A percentile compares a stretch with the other conserved stretches of the same genome.
Conservation (phyloP, 2,797 vertebrate species). For the Hapalemur alaotrensis region DNA sequence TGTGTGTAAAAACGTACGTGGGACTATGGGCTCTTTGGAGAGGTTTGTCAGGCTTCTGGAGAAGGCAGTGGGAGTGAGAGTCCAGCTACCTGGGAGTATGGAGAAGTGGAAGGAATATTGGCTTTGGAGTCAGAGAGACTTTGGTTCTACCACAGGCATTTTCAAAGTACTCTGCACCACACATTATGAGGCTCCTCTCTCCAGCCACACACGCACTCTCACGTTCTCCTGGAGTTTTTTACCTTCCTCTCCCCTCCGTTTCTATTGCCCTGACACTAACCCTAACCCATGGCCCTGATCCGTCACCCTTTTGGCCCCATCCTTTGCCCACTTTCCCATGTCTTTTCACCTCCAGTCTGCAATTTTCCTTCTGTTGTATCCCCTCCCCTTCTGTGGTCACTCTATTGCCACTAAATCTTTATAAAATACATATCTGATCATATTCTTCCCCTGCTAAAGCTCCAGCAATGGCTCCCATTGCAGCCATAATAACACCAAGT, state of each 20-base stretch:
- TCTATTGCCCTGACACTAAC: background rate
- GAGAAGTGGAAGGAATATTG: background rate
- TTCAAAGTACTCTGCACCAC: background rate
- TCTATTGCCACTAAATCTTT: background rate
- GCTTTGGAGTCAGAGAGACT: background rate
- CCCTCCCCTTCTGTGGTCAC: background rate
- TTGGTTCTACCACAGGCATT: background rate
- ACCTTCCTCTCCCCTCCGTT: background rate
- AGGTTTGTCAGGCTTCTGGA: background rate
- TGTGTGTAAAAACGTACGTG: background rate
- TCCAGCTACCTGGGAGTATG: background rate
- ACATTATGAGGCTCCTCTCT: background rate
- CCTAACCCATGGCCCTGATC: background rate
- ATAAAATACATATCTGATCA: background rate
- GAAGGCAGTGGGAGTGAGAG: background rate
- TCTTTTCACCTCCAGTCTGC: background rate
- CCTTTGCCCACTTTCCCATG: no score
- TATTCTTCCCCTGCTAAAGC: background rate
- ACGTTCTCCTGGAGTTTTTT: background rate
- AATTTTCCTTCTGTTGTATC: background rate
- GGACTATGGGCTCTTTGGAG: background rate
- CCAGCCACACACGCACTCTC: background rate
- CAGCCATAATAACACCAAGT: background rate
- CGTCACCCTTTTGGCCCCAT: fast-evolving
- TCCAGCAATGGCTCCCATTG: background rate